A percentile compares a stretch with the other conserved stretches of the same genome.
Conservation (phyloP, 2,797 vertebrate species). For the Margarornis squamiger region DNA sequence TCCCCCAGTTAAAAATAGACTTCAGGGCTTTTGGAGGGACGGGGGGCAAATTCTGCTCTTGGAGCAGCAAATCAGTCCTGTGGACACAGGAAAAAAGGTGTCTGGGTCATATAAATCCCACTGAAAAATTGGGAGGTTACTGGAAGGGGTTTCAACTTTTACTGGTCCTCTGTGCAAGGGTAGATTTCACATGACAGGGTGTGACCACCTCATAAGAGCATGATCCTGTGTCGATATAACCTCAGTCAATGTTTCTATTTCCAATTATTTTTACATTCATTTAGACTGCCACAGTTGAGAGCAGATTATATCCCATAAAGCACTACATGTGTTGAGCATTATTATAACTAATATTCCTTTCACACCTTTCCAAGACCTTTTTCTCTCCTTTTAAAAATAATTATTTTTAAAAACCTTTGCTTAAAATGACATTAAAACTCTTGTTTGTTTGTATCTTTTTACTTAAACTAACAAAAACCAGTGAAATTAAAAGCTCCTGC, state of each 20-base stretch:
- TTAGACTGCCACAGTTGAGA: neutral
- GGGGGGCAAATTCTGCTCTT: neutral
- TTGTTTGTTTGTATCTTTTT: neutral
- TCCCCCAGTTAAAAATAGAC: neutral
- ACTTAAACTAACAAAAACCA: constrained; percentile 34
- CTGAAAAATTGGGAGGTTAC: neutral
- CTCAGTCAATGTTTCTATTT: neutral
- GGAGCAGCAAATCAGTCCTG: neutral
- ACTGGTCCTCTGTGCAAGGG: neutral
- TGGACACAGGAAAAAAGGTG: neutral
- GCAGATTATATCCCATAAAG: neutral
- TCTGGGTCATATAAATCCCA: neutral
- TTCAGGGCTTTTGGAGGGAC: neutral
- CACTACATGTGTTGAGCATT: neutral
- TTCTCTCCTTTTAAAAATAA: constrained; percentile 17
- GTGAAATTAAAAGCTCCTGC: constrained; percentile 30
- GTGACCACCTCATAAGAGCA: neutral
- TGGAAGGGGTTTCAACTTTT: neutral
- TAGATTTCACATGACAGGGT: neutral
- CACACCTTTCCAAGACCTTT: neutral
- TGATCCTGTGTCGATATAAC: neutral
- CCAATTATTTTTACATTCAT: constrained; percentile 15
- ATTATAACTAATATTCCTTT: neutral
- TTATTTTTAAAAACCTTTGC: neutral
- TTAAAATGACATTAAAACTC: constrained; percentile 1